phyloP scores from a whole-genome alignment of 2,888 invertebrate species.

The Philereme vetulata region DNA sequence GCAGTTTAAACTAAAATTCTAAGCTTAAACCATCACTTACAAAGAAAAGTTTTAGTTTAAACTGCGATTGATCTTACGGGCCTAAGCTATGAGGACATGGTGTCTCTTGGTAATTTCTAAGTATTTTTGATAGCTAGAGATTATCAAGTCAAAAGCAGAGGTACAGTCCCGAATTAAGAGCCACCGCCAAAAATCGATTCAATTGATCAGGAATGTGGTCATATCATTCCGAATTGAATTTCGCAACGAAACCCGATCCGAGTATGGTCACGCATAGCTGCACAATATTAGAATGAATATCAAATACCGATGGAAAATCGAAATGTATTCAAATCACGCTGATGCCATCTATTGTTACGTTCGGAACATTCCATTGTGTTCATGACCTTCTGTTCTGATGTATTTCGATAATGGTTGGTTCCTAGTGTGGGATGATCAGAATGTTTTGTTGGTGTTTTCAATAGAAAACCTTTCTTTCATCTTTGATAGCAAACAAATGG shows the following conservation, averaged over 20 bases:
- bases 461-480: neutral
- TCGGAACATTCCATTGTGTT: slow-evolving; percentile 67
- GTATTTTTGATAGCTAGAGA: too few relatives aligned
- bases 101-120: too few relatives aligned
- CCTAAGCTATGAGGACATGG: too few relatives aligned
- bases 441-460: slow-evolving; percentile 34
- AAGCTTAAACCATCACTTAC: too few relatives aligned
- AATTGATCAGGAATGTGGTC: slow-evolving; percentile 9
- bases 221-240: slow-evolving; percentile 17
- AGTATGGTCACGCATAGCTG: slow-evolving; percentile 33
- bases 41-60: too few relatives aligned
- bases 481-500: neutral
- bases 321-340: slow-evolving; percentile 63
- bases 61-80: too few relatives aligned
- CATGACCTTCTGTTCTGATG: slow-evolving; percentile 71
- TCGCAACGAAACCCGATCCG: slow-evolving; percentile 20
- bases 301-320: slow-evolving; percentile 50
- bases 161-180: neutral
- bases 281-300: slow-evolving; percentile 43
- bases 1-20: too few relatives aligned
- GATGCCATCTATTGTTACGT: slow-evolving; percentile 62
- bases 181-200: neutral
- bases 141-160: neutral
- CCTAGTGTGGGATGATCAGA: slow-evolving; percentile 45
- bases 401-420: slow-evolving; percentile 38